These are phyloP conservation scores for Luidia sarsii DNA, from an alignment of 53 echinoderm and acorn worm genomes.

Conservation along the genomic window DNA sequence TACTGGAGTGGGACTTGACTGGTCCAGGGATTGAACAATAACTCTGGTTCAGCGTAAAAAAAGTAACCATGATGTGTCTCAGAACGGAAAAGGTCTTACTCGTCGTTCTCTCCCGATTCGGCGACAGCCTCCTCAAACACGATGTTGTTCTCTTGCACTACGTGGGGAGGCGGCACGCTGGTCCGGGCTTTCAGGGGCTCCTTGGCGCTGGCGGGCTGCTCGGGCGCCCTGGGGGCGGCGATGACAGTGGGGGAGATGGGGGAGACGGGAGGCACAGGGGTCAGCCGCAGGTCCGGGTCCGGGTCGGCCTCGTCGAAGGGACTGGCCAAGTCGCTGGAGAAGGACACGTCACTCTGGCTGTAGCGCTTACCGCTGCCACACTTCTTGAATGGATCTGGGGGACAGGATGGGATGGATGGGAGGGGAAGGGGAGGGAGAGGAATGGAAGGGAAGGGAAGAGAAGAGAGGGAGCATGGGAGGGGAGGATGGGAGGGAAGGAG, in stretches of 20 bases:
- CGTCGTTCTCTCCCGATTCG: background rate
- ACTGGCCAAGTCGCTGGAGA: constrained; percentile 33
- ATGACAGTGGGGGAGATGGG: too few relatives aligned
- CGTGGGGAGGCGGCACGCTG: background rate
- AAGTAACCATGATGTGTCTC: background rate
- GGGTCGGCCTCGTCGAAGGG: constrained; percentile 61
- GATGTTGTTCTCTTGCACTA: constrained; percentile 2
- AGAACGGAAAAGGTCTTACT: background rate
- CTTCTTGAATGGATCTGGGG: constrained; percentile 30
- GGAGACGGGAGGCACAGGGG: background rate
- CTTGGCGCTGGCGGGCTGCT: background rate
- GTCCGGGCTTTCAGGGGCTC: background rate
- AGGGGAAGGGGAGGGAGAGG: too few relatives aligned
- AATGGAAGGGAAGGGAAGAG: too few relatives aligned
- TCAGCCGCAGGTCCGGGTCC: constrained; percentile 31
- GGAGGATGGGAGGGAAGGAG: too few relatives aligned
- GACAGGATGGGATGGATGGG: too few relatives aligned
- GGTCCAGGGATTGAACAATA: too few relatives aligned
- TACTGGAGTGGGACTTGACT: too few relatives aligned
- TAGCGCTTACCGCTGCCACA: background rate
- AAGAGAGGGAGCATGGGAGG: too few relatives aligned
- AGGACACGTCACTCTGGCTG: constrained; percentile 34
- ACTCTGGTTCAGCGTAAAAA: too few relatives aligned
- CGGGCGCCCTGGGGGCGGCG: too few relatives aligned
- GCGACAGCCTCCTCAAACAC: constrained; percentile 21